Base-by-base conservation (phyloP, 2,888 invertebrate genomes). In the Nezara viridula region DNA sequence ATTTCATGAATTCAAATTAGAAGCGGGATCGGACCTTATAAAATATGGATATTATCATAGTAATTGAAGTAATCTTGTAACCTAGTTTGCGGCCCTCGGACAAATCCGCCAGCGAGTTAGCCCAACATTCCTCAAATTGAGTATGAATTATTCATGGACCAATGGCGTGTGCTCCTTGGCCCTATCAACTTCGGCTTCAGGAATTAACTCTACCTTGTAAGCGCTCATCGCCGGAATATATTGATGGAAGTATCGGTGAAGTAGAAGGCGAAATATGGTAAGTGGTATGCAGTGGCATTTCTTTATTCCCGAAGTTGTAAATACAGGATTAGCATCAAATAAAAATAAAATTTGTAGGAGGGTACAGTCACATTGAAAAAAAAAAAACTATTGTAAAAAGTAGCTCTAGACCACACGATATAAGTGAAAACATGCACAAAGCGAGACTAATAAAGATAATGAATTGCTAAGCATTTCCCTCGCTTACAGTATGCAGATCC, bases 1-100 rank as follows among this genome's bases (percentile, higher is more conserved):
- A n/a, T 81, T 40, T 81, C 81, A 81, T 81, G 81, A 81, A 81
- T 81, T 81, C 81, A 44, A 81, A 81, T 81, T 40, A 81, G 81
- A 40, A 14, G 24, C 24, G 44, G 44, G 81, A 47, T 81, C 81
- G 44, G 81, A 47, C 81, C 44, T 81, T 47, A 81, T 81, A 81
- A 81, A 81, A 81, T 81, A 47, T 81, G 44, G 44, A 81, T 44
- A 81, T 81, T 81, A 81, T 81, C 44, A 81, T 81, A 40, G 81
- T 81, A 47, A 81, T 81, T 81, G 81, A 47, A 81, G 44, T 47
- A 81, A 81, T 81, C 81, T 81, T 81, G 40, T 81, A 44, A 77
- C 77, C 77, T 77, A 77, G 77, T 77, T 77, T 77, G 40, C 40
- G 77, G 40, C 77, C 24, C 77, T 77, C 77, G 44, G 81, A 81